Evolutionary conservation across 2,888 invertebrate species (phyloP), one percentile per base, ranked within the genome.

Genomic region (Lutraria lutraria): DNA sequence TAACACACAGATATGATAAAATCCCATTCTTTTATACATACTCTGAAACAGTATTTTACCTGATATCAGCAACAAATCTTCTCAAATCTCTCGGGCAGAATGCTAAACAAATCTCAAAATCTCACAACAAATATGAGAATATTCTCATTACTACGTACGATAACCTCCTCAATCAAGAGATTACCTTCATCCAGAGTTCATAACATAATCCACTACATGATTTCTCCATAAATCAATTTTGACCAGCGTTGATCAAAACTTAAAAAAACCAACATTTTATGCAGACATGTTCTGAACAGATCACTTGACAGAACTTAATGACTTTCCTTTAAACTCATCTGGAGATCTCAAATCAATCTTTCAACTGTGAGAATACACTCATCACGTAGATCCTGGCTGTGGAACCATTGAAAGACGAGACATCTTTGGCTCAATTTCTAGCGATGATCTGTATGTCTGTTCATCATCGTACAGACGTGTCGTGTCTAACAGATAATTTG

Each of bases 381-480:
- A 79, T 88, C 87, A 88, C 52, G 87, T 83, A 29, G 87, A 76
- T 16, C 87, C 87, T 21, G 76, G 10, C 19, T 83, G 81, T 10
- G 95, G 94, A 43, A 94, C 94, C 72, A 95, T 94, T n/a, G 95
- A 96, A 83, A 96, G 91, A 53, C 95, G 93, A 25, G 95, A 95
- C 88, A 94, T 94, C 89, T 98, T 97, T 0, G 99, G 99, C 97
- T 99, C 99, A 93, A 99, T 98, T 96, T 98, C 98, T 94, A 99
- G 97, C 0, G 98, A 98, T 93, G 98, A 97, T 87, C 97, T 97
- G 97, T 98, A 99, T 88, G 98, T 97, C 94, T 98, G 97, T 56
- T 98, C 98, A 96, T 98, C 98, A 79, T 98, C 97, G 93, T 98
- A 97, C 84, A 98, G 97, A 25, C 96, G 94, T 29, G 98, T 97